These are phyloP conservation scores for Drosophila borborema DNA, from an alignment of 2,888 invertebrate genomes.

Conservation along the genomic window DNA sequence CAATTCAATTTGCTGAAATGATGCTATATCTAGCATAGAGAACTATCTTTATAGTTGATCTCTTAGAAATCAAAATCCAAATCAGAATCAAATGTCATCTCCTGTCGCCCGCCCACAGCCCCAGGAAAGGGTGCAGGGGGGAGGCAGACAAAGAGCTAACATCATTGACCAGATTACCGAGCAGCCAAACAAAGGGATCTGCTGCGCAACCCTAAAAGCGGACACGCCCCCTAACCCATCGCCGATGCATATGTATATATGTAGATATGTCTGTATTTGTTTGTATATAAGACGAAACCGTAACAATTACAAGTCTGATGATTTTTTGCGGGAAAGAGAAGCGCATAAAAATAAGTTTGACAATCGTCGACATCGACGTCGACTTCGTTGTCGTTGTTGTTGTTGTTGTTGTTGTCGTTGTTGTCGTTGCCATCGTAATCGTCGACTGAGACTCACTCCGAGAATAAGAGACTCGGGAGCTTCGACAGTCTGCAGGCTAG, in stretches of 20 bases:
- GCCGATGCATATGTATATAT: neutral
- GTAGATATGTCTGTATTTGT: neutral
- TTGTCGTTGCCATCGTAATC: constrained; percentile 69
- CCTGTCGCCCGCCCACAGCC: constrained; percentile 38
- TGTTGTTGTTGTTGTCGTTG: no score
- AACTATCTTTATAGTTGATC: constrained; percentile 20
- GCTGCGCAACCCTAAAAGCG: constrained; percentile 21
- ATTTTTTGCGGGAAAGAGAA: constrained; percentile 49
- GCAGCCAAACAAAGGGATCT: constrained; percentile 50
- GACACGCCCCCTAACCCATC: constrained; percentile 6
- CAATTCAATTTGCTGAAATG: neutral
- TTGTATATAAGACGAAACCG: constrained; percentile 53
- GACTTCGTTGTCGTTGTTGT: constrained; percentile 15
- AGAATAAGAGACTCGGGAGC: constrained; percentile 30
- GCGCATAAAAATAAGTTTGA: constrained; percentile 63
- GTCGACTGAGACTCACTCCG: constrained; percentile 31
- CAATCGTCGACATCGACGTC: constrained; percentile 40
- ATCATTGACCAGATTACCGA: constrained; percentile 60
- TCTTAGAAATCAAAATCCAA: constrained; percentile 42
- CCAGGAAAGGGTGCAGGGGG: neutral
- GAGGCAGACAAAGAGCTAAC: constrained; percentile 50
- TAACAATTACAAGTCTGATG: constrained; percentile 69
- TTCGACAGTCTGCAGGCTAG: constrained; percentile 69
- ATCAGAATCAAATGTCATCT: constrained; percentile 52
- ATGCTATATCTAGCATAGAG: neutral